A percentile compares a stretch with the other conserved stretches of the same genome.
These are phyloP conservation scores for Spilarctia lutea DNA, from an alignment of 2,888 invertebrate genomes.

Conservation along the genomic window DNA sequence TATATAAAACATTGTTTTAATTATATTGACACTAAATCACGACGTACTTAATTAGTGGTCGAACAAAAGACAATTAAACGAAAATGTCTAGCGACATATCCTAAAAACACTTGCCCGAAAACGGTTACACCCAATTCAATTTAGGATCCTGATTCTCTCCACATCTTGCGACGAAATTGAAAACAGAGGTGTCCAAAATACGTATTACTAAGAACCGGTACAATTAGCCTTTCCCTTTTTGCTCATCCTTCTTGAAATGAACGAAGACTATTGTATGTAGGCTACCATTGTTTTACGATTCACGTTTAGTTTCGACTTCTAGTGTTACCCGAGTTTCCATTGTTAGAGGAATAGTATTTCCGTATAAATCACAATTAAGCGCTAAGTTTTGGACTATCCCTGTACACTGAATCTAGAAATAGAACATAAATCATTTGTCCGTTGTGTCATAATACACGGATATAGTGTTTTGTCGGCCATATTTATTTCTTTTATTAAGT, in stretches of 20 bases:
- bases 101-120: conserved; percentile 27
- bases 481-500: background rate
- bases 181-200: conserved; percentile 42
- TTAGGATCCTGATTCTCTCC: conserved; percentile 37
- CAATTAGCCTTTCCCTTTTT: conserved; percentile 57
- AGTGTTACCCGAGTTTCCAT: conserved; percentile 40
- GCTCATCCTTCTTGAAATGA: conserved; percentile 41
- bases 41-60: background rate
- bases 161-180: conserved; percentile 42
- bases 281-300: conserved; percentile 57
- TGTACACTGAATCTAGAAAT: conserved; percentile 46
- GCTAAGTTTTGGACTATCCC: conserved; percentile 36
- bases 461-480: background rate
- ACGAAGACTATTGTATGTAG: conserved; percentile 53
- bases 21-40: background rate
- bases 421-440: conserved; percentile 45
- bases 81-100: conserved; percentile 11
- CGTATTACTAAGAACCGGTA: conserved; percentile 47
- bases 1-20: background rate
- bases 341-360: conserved; percentile 26
- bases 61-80: background rate
- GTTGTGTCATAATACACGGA: conserved; percentile 17
- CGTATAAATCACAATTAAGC: conserved; percentile 55
- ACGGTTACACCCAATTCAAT: conserved; percentile 42
- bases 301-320: conserved; percentile 43